Evolutionary conservation across 2,113 vertebrate genomes (phyloP).

Genomic region (Dipodomys merriami): DNA sequence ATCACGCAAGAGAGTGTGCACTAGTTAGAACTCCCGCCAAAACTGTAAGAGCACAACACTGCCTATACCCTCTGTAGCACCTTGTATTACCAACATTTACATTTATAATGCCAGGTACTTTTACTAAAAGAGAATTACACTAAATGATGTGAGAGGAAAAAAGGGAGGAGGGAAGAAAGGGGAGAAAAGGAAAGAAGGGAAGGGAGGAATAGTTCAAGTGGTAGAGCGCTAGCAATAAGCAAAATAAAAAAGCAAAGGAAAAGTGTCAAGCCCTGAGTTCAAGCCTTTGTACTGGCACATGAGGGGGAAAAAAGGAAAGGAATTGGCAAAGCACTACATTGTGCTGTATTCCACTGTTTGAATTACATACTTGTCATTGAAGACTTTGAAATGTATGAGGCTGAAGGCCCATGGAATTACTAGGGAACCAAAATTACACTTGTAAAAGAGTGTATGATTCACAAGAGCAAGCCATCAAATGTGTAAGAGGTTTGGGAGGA

Average conservation of each 20-base stretch:
- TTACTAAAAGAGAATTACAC: background rate
- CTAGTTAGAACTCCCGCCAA: background rate
- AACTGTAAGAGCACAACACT: background rate
- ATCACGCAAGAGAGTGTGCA: background rate
- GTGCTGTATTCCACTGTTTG: background rate
- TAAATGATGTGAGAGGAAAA: background rate
- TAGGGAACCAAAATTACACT: background rate
- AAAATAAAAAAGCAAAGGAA: too few species aligned
- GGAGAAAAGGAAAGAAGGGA: too few species aligned
- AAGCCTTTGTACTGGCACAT: too few species aligned
- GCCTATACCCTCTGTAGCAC: background rate
- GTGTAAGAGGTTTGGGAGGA: background rate
- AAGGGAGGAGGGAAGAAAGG: too few species aligned
- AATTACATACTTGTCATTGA: background rate
- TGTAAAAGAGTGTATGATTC: background rate
- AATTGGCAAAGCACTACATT: background rate
- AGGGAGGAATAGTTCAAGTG: too few species aligned
- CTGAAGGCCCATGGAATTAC: background rate
- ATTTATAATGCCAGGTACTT: background rate
- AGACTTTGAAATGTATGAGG: slow-evolving; percentile 8
- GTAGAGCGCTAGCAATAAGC: too few species aligned
- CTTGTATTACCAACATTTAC: background rate
- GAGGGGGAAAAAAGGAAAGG: background rate
- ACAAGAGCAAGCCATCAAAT: background rate
- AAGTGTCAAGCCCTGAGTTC: too few species aligned